phyloP scores from a whole-genome alignment of 2,113 vertebrate species.

The Podiceps cristatus region DNA sequence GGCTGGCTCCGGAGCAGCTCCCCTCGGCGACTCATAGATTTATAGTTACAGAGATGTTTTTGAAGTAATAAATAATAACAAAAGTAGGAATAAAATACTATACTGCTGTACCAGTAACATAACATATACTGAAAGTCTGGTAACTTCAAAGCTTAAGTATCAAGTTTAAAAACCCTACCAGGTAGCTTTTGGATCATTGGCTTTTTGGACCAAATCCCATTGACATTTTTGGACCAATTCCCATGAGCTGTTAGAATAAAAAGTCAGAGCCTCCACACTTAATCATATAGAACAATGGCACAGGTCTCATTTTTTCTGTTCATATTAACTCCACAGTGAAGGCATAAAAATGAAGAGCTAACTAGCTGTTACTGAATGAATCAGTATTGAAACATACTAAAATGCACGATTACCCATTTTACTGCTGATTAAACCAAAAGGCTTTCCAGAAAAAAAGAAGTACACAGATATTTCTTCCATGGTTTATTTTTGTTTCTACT shows the following conservation, averaged over 20 bases:
- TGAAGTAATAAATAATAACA: not conserved
- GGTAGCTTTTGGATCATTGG: not conserved
- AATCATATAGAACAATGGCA: constrained; percentile 4
- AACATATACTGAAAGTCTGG: not conserved
- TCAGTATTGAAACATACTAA: not conserved
- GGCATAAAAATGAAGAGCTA: constrained; percentile 14
- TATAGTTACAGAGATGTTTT: not conserved
- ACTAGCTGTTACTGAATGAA: not conserved
- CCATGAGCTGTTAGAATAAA: not conserved
- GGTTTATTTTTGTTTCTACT: not conserved
- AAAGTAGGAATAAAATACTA: not conserved
- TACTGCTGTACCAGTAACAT: not conserved
- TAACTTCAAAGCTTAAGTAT: not conserved
- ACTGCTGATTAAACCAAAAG: not conserved
- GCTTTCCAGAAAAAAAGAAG: not conserved
- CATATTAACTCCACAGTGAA: not conserved
- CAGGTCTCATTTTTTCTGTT: constrained; percentile 2
- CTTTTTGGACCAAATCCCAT: not conserved
- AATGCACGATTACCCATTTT: not conserved
- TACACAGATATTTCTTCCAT: not conserved
- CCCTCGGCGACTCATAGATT: not conserved
- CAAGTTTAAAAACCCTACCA: not conserved
- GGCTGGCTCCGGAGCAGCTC: too few species aligned
- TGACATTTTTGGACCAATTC: not conserved
- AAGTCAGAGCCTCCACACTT: not conserved